Evolutionary conservation across 2,888 invertebrate genomes (phyloP).

Genomic region (Nudaria mundana): DNA sequence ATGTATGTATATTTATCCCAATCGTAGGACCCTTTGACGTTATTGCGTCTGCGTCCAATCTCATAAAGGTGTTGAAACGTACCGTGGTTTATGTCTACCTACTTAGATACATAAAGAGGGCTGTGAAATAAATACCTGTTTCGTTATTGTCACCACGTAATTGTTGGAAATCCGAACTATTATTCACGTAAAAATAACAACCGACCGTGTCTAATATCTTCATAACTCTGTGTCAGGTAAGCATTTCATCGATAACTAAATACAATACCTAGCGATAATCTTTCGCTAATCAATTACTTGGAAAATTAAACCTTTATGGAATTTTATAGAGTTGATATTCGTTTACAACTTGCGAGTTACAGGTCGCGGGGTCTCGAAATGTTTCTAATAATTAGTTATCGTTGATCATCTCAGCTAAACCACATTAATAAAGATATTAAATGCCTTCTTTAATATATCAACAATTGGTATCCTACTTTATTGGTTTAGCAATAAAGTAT

Average conservation of each 20-base stretch:
- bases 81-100: too few species aligned
- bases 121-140: neutral
- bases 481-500: neutral
- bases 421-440: slow-evolving; percentile 40
- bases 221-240: slow-evolving; percentile 38
- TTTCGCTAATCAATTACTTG: slow-evolving; percentile 38
- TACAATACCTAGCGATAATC: slow-evolving; percentile 73
- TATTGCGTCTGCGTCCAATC: too few species aligned
- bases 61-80: too few species aligned
- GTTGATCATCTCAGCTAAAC: slow-evolving; percentile 39
- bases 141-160: slow-evolving; percentile 2
- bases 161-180: slow-evolving; percentile 1
- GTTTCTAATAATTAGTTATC: slow-evolving; percentile 39
- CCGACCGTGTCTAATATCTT: slow-evolving; percentile 27
- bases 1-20: too few species aligned
- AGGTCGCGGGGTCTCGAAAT: slow-evolving; percentile 33
- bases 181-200: slow-evolving; percentile 10
- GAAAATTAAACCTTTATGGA: neutral
- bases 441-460: slow-evolving; percentile 28
- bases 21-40: too few species aligned
- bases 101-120: too few species aligned
- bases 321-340: slow-evolving; percentile 11
- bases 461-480: slow-evolving; percentile 10
- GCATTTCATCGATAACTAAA: slow-evolving; percentile 69
- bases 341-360: slow-evolving; percentile 4